These are phyloP conservation scores for Latrodectus elegans DNA, from an alignment of 2,888 invertebrate species.

Conservation along the genomic window DNA sequence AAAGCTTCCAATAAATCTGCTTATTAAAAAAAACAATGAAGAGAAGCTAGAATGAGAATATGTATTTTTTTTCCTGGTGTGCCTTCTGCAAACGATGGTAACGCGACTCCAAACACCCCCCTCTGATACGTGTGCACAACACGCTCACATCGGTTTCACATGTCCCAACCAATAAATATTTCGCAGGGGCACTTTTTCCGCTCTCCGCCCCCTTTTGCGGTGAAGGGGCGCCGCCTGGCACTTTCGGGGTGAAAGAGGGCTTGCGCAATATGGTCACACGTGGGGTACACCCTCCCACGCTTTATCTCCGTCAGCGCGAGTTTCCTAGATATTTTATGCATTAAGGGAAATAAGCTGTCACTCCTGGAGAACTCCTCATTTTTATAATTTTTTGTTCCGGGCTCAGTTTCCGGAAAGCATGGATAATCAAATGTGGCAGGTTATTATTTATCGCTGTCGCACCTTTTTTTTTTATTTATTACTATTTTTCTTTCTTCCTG, in stretches of 20 bases:
- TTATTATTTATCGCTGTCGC: slow-evolving; percentile 66
- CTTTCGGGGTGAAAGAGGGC: slow-evolving; percentile 13
- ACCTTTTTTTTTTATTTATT: not conserved
- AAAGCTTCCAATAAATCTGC: no score
- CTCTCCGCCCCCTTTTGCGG: slow-evolving; percentile 48
- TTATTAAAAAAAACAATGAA: no score
- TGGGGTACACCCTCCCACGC: slow-evolving; percentile 22
- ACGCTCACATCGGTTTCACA: slow-evolving; percentile 35
- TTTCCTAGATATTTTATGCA: slow-evolving; percentile 67
- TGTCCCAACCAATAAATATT: slow-evolving; percentile 44
- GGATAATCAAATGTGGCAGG: slow-evolving; percentile 69
- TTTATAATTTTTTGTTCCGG: slow-evolving; percentile 42
- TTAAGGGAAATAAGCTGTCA: slow-evolving; percentile 68
- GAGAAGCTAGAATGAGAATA: no score
- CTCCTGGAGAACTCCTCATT: slow-evolving; percentile 18
- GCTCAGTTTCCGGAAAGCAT: slow-evolving; percentile 36
- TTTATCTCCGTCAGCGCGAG: slow-evolving; percentile 32
- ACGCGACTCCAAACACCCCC: not conserved
- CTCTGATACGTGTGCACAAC: slow-evolving; percentile 21
- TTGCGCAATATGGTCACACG: slow-evolving; percentile 47
- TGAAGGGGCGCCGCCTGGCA: slow-evolving; percentile 45
- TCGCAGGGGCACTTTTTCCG: slow-evolving; percentile 3
- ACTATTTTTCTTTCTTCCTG: not conserved
- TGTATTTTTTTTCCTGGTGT: no score
- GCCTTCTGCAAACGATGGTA: not conserved